These are phyloP conservation scores for Cygnus olor DNA, from an alignment of 2,797 vertebrate genomes.

Conservation along the genomic window DNA sequence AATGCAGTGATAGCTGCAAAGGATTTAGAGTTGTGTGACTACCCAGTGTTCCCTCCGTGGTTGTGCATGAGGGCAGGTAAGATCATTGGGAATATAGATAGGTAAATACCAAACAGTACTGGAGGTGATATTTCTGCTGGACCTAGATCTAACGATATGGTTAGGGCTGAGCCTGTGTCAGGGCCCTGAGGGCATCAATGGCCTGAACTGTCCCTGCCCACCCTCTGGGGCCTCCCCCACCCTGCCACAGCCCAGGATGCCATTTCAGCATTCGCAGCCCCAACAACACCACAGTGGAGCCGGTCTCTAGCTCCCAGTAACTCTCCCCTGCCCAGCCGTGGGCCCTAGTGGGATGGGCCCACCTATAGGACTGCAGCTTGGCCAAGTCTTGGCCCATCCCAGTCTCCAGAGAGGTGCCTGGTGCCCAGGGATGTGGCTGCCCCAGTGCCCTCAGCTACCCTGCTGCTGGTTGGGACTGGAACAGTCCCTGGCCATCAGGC, in stretches of 20 bases:
- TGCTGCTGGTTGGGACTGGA: background rate
- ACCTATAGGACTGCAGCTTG: background rate
- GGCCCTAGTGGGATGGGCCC: rapidly evolving
- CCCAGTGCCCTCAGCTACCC: rapidly evolving
- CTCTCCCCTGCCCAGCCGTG: background rate
- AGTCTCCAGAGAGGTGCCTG: background rate
- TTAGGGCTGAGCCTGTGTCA: background rate
- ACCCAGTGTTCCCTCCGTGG: background rate
- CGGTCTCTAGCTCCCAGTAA: background rate
- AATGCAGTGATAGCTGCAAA: background rate
- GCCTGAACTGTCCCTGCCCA: background rate
- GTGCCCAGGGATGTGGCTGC: background rate
- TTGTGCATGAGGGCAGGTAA: background rate
- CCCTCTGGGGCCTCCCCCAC: background rate
- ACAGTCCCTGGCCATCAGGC: background rate
- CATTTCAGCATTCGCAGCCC: background rate
- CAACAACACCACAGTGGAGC: background rate
- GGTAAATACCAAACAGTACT: background rate
- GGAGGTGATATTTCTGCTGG: background rate
- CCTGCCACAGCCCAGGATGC: background rate
- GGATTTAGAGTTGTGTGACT: background rate
- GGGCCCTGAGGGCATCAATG: background rate
- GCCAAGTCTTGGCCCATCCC: background rate
- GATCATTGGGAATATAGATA: background rate
- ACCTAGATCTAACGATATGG: rapidly evolving